These are phyloP conservation scores for Piprites chloris DNA, from an alignment of 2,113 vertebrate genomes.

Conservation along the genomic window DNA sequence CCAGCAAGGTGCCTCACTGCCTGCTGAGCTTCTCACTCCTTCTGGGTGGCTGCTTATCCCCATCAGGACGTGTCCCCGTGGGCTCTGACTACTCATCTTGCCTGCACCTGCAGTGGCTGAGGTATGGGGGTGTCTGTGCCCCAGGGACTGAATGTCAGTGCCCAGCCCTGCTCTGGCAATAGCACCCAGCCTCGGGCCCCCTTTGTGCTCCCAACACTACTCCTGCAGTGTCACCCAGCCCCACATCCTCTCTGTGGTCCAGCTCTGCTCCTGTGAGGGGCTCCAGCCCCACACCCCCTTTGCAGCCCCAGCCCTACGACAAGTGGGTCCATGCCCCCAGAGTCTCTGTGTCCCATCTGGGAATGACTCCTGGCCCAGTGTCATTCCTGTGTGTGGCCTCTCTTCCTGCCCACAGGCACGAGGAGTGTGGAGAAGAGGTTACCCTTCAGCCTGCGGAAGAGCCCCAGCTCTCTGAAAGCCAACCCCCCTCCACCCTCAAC, in stretches of 20 bases:
- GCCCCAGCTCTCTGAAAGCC: constrained; percentile 69
- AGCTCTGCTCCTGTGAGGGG: too few species aligned
- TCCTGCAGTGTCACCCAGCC: background rate
- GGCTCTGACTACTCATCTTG: rapidly evolving
- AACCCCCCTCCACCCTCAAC: background rate
- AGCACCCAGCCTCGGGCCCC: background rate
- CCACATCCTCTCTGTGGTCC: background rate
- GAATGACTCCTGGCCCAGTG: rapidly evolving
- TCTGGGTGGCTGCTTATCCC: background rate
- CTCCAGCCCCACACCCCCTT: background rate
- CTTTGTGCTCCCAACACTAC: background rate
- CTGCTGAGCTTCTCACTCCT: background rate
- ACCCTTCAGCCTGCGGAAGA: constrained; percentile 70
- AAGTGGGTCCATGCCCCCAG: rapidly evolving
- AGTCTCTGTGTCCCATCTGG: rapidly evolving
- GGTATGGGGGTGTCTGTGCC: background rate
- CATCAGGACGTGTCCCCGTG: rapidly evolving
- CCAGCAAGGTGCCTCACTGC: background rate
- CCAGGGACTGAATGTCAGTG: rapidly evolving
- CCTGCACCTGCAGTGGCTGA: rapidly evolving
- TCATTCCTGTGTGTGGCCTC: background rate
- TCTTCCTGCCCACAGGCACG: background rate
- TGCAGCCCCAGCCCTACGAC: rapidly evolving
- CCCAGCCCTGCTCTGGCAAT: background rate
- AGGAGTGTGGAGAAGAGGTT: constrained; percentile 71